Evolutionary conservation across 1,140 invertebrate genomes (phyloP).

Genomic region (Heliconius melpomene): DNA sequence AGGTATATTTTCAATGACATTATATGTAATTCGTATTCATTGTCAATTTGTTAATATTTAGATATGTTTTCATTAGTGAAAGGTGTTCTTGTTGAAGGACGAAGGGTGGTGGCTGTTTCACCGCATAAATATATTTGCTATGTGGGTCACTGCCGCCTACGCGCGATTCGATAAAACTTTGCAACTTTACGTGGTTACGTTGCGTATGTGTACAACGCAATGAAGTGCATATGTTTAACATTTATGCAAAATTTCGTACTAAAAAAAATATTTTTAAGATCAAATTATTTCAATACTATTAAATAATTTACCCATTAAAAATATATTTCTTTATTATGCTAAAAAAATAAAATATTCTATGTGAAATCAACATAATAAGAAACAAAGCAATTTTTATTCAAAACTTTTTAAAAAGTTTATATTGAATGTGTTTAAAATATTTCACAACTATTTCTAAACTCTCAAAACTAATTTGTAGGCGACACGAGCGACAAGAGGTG

Average conservation of each 20-base stretch:
- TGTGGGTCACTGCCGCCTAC: constrained; percentile 77
- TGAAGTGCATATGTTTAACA: constrained; percentile 1
- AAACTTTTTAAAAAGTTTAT: background rate
- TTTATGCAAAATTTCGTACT: background rate
- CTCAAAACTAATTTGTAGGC: background rate
- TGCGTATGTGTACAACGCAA: background rate
- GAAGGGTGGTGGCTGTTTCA: constrained; percentile 58
- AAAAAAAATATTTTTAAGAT: background rate
- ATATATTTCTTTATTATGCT: too few relatives aligned
- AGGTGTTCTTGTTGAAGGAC: constrained; percentile 51
- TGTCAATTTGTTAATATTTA: constrained; percentile 1
- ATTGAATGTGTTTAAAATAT: background rate
- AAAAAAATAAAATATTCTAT: background rate
- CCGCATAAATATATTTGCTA: constrained; percentile 54
- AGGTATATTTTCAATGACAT: background rate
- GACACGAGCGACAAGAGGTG: background rate
- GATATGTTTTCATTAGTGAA: constrained; percentile 33
- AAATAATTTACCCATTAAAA: background rate
- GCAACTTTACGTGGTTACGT: constrained; percentile 39
- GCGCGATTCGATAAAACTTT: constrained; percentile 76
- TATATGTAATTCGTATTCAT: background rate
- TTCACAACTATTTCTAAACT: constrained; percentile 4
- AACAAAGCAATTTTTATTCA: background rate
- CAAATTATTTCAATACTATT: background rate
- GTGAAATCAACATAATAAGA: background rate